Conservation (phyloP, 2,113 vertebrate species). For the Prunella himalayana region DNA sequence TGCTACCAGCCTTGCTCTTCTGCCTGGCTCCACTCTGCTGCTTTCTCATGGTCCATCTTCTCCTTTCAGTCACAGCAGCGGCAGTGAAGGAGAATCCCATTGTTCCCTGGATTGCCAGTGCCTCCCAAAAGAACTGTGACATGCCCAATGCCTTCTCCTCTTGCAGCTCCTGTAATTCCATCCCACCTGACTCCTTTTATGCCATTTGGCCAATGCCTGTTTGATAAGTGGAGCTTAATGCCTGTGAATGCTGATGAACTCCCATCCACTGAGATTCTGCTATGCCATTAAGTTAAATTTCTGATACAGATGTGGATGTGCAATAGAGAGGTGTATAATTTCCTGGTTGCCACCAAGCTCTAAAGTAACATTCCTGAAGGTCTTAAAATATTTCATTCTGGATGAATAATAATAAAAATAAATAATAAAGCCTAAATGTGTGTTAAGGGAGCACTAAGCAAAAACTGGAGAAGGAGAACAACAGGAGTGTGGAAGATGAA, state of each 20-base stretch:
- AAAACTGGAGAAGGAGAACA: not conserved
- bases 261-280: not conserved
- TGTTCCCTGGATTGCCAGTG: not conserved
- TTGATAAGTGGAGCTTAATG: not conserved
- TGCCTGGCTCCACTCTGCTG: not conserved
- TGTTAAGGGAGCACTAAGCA: not conserved
- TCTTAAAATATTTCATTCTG: not conserved
- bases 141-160: not conserved
- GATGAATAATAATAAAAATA: not conserved
- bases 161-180: not conserved
- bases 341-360: not conserved
- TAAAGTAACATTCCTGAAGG: not conserved
- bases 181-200: not conserved
- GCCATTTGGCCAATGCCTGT: not conserved
- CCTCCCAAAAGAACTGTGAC: not conserved
- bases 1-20: not conserved
- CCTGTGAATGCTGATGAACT: not conserved
- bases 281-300: not conserved
- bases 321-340: not conserved
- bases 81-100: not conserved
- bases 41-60: not conserved
- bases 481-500: not conserved
- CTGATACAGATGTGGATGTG: not conserved
- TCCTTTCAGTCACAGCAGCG: not conserved
- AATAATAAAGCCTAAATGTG: not conserved